Base-by-base conservation (phyloP, 2,888 invertebrate genomes). In the Parnassius glacialis region DNA sequence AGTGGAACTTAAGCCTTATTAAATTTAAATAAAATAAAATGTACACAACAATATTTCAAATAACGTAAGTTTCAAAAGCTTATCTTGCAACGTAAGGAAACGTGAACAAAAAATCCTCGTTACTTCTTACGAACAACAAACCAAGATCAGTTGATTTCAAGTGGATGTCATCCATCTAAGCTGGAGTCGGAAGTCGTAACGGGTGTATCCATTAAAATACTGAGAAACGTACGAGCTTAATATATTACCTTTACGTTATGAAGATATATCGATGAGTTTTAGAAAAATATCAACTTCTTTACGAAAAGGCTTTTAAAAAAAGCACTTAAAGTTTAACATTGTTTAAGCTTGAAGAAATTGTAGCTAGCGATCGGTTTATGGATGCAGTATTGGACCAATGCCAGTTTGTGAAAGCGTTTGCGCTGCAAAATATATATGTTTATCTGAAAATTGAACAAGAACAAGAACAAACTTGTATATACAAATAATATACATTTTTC, bases 81-180 rank as follows among this genome's bases (percentile, higher is more conserved):
- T 34, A 34, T 5, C 34, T 34, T 34, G 34, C 7, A 34, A 34
- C 34, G 34, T 34, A 34, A 34, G 7, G 34, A 34, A 34, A 34
- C 34, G 5, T 34, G 34, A 34, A 7, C 34, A 34, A 34, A 34
- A 34, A 34, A 34, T 34, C 34, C 3, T 34, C 34, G 34, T 34
- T 34, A 34, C 34, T 34, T 34, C 34, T 7, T 34, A 34, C 34
- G 34, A 34, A 34, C 34, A 7, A 34, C 34, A 34, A 34, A 34
- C 34, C 34, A 34, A 55, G 51, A 73, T 72, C 67, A 71, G 70
- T 76, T 61, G 66, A 68, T 72, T 71, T 73, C 70, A 75, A 81
- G 80, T 81, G 74, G 72, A 70, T 65, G 69, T 70, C 69, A 81
- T 80, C 73, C 71, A 75, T 82, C 81, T 81, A 75, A 64, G 52